Base-by-base conservation (phyloP, 1,140 invertebrate genomes). In the Doryteuthis pealeii region DNA sequence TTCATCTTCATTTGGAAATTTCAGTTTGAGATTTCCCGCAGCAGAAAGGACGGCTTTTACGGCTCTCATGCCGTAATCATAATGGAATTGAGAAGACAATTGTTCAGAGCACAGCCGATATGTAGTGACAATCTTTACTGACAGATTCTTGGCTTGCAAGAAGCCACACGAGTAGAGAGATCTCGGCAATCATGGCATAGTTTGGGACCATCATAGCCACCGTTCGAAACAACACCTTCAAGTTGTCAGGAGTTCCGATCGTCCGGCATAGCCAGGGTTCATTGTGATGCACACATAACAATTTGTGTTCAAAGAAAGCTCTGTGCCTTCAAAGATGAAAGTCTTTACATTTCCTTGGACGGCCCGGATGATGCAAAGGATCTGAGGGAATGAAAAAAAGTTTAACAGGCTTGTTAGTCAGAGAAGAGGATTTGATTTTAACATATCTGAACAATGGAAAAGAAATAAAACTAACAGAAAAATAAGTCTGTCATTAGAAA, bases 271-370 rank as follows among this genome's bases (percentile, higher is more conserved):
- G 68, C 88, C 88, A 66, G 88, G 88, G 80, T 89, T 89, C 88
- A 89, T 89, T 15, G 88, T 89, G 74, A 89, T 89, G 73, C 86
- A 88, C 0, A 89, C 87, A 72, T 89, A 89, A 77, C 88, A 89
- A 75, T 85, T 88, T 35, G 85, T 81, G 77, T 89, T 88, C 28
- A 89, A 77, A 10, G 80, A 77, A 22, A 89, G 77, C 71, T 88
- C 86, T 33, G 88, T 89, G 33, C 88, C 88, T 78, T 89, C 88
- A 84, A 89, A 89, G 1, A 85, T 71, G 76, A 89, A 89, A 8
- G 68, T 75, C 4, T 87, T 84, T 26, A 86, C 78, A 30, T 88
- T 77, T n/a, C 35, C 80, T 77, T 87, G 87, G 2, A 89, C 85
- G 66, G 88, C 88, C 74, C 87, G 81, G 62, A 89, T 89, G 71